Conservation (phyloP, 2,797 vertebrate species). For the Champsocephalus esox region DNA sequence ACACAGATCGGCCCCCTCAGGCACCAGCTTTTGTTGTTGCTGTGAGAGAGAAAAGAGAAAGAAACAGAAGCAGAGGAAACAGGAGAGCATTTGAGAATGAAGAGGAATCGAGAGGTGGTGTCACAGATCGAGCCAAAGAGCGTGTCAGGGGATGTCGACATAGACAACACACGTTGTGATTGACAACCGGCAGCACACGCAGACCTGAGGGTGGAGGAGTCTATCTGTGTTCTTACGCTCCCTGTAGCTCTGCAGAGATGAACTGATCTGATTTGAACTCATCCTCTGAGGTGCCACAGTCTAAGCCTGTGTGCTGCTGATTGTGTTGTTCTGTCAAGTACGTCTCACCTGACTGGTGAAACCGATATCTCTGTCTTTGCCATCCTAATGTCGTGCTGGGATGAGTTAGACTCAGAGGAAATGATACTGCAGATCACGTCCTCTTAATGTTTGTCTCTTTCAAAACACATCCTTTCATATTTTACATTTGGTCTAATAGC, state of each 20-base stretch:
- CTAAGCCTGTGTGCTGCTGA: conserved; percentile 13
- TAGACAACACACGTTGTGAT: conserved; percentile 22
- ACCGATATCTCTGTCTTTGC: conserved; percentile 14
- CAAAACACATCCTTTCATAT: background rate
- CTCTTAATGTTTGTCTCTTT: conserved; percentile 6
- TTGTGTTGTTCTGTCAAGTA: conserved; percentile 28
- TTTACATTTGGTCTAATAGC: background rate
- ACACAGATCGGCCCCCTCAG: conserved; percentile 53
- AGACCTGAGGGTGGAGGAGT: conserved; percentile 7
- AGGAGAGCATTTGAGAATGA: conserved; percentile 35
- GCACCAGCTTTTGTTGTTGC: conserved; percentile 51
- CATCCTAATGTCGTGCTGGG: background rate
- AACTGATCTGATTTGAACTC: conserved; percentile 35
- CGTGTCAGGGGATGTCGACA: background rate
- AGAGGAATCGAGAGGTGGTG: conserved; percentile 26
- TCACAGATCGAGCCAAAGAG: conserved; percentile 30
- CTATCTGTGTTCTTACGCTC: conserved; percentile 14
- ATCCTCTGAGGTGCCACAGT: conserved; percentile 13
- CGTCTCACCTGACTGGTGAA: conserved; percentile 24
- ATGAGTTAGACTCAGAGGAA: conserved; percentile 10
- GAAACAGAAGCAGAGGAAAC: conserved; percentile 22
- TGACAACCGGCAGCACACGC: conserved; percentile 11
- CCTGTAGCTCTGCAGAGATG: conserved; percentile 32
- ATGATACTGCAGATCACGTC: conserved; percentile 12
- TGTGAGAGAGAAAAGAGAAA: conserved; percentile 31